phyloP scores from a whole-genome alignment of 2,797 vertebrate genomes.

The Acomys russatus region DNA sequence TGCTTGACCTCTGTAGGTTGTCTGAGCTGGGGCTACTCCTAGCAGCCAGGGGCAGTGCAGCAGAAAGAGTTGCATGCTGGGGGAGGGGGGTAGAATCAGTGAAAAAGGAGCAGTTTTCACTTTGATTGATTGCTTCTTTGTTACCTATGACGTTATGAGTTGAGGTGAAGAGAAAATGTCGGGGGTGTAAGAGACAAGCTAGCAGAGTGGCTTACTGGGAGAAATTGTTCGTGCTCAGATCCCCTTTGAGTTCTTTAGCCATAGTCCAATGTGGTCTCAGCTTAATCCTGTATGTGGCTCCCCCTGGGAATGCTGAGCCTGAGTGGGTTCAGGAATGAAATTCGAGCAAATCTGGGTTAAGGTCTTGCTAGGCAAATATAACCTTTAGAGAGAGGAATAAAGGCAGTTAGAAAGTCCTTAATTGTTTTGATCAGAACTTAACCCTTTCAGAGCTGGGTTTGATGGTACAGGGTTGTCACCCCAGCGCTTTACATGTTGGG shows the following conservation, averaged over 20 bases:
- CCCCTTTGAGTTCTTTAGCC: neutral
- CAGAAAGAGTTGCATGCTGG: neutral
- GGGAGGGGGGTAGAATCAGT: neutral
- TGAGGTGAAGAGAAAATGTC: neutral
- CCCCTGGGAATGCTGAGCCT: neutral
- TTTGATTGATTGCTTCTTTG: neutral
- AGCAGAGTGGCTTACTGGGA: neutral
- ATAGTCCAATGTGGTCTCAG: neutral
- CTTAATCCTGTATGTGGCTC: neutral
- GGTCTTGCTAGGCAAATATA: neutral
- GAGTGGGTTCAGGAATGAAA: too few species aligned
- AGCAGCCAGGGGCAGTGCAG: fast-evolving
- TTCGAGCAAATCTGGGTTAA: neutral
- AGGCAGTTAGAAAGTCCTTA: neutral
- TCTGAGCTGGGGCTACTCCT: neutral
- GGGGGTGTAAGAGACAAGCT: neutral
- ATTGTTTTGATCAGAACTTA: neutral
- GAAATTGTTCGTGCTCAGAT: neutral
- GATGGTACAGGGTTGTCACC: neutral
- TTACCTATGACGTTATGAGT: neutral
- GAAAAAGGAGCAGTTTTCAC: neutral
- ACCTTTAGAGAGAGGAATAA: neutral
- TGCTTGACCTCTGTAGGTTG: neutral
- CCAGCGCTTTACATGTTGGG: neutral
- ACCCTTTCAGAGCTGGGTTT: neutral